Base-by-base conservation (phyloP, 1,140 invertebrate species). In the Nebria ingens region DNA sequence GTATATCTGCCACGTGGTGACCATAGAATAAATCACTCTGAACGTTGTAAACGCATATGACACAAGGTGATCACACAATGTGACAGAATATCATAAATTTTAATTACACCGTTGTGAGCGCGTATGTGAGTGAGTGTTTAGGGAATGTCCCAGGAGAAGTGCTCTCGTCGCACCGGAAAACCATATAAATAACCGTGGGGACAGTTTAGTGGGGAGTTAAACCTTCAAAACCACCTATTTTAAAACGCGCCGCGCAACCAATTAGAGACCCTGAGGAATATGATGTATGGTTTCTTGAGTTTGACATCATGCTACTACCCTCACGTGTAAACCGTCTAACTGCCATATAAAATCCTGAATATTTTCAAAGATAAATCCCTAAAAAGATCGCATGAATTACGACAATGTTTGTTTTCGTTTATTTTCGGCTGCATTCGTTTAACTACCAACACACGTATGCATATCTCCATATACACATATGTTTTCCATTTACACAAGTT, bases 311-410 rank as follows among this genome's bases (percentile, higher is more conserved):
- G 25, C 42, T 22, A 12, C 13, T n/a, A n/a, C n/a, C n/a, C 40
- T 21, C 13, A 4, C 20, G 11, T 40, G 15, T 20, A 50, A 19
- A 40, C 40, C 34, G 15, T 13, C 34, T 55, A 55, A 55, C 40
- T 55, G 40, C 45, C 54, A 49, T 50, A 55, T 55, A 51, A 55
- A 49, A 49, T 49, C 25, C 40, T 4, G 51, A 23, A 45, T 49
- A 55, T 55, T 49, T 49, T 40, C 13, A 55, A 55, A 55, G 20
- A 55, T 55, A 51, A 22, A 13, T 49, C 45, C 40, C 15, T 11
- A 45, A 17, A 45, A 12, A 9, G 40, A 17, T 12, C 15, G 40
- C 6, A 17, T 45, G 40, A 45, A 3, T 45, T 45, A 45, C 15
- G 40, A 45, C 4, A 17, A 12, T 45, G 40, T 45, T 4, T n/a